Evolutionary conservation across 2,113 vertebrate genomes (phyloP), one percentile per base, ranked within the genome.

Genomic region (Hiodon tergisus): DNA sequence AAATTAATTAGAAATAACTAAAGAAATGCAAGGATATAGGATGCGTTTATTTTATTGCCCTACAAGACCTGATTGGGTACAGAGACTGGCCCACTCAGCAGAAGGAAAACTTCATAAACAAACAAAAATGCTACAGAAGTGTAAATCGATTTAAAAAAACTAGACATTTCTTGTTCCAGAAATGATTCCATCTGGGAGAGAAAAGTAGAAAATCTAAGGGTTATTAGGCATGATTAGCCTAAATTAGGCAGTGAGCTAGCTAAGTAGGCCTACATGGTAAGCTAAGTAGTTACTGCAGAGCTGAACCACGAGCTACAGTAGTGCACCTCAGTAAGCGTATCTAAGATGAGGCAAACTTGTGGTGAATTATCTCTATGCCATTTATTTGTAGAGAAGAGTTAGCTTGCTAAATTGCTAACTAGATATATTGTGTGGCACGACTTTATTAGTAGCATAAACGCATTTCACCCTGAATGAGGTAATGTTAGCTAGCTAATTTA

Each of bases 401-500:
- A 59, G 57, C 57, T 59, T 59, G 57, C 57, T 59, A 59, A 59
- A 59, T 59, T 59, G 57, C 57, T 59, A 59, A 59, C 57, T 59
- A 59, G 57, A 59, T 59, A 59, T 59, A 8, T 59, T 59, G 57
- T 59, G 57, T 59, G 57, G 57, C 57, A 59, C 57, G 57, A 3
- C 57, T 59, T 59, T 59, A 59, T 59, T 59, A 59, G 58, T 4
- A 59, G 4, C 58, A 59, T 59, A 59, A 59, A 59, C 58, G 58
- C 58, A 59, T 59, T 59, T 59, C 58, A 59, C 58, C 58, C 8
- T 4, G 5, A 59, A 59, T 59, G 58, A 59, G 58, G 58, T 59
- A 59, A 59, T 59, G 58, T 59, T 59, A 59, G 58, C 58, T 59
- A 59, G 58, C 58, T 59, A 59, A 59, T 59, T 59, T 59, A 59